Base-by-base conservation (phyloP, 2,888 invertebrate species). In the Protonemura montana region DNA sequence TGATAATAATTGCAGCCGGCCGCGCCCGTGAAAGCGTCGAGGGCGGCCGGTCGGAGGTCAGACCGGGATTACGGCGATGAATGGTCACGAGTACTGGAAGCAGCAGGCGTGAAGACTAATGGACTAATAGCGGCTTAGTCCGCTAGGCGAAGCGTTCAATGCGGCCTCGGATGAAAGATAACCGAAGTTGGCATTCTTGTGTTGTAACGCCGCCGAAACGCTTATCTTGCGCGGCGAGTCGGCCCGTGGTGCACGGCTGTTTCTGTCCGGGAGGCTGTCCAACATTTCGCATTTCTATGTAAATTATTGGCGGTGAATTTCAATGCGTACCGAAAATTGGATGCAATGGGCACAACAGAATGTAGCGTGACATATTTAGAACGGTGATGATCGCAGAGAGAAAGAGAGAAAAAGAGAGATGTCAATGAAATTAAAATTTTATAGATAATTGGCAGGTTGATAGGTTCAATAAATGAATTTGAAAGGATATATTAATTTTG, bases 41-140 rank as follows among this genome's bases (percentile, higher is more conserved):
- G 28, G 82, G 30, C 30, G 85, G n/a, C 41, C 35, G 30, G 27
- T 35, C 42, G 29, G 78, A 59, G 86, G 86, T 81, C 29, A 27
- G 82, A 26, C n/a, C 25, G 82, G 86, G 86, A 86, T 86, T 86
- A 86, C 28, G 6, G 29, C 82, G 42, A 86, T 86, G 86, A 82
- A 86, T 86, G 59, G 86, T n/a, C 30, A 81, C 82, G 41, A 27
- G 76, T 25, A 82, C 59, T 16, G 81, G 76, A 82, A 35, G 42
- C 82, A 59, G 82, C 86, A 76, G 59, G 81, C 82, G 59, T 81
- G 82, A 80, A 82, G 85, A 81, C 81, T 30, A 29, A 81, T 81
- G 13, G 84, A 84, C 76, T 84, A 84, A 84, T 84, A 76, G 84
- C 84, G 84, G 84, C 84, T 84, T 84, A 84, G 59, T 28, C 13